Evolutionary conservation across 2,113 vertebrate genomes (phyloP).

Genomic region (Lamprotornis superbus): DNA sequence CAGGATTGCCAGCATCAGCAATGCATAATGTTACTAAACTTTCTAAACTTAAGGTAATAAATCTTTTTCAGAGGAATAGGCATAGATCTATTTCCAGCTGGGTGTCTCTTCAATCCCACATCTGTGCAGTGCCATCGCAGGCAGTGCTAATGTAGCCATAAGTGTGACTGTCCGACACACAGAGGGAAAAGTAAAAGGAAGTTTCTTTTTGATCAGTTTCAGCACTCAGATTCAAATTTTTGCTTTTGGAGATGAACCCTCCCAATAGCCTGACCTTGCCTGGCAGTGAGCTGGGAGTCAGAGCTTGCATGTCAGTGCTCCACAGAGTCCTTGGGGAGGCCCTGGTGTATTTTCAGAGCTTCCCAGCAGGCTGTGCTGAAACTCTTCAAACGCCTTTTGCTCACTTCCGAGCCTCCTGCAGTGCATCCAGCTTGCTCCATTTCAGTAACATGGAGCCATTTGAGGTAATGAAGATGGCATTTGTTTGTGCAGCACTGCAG

Average conservation of each 20-base stretch:
- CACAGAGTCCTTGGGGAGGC: background rate
- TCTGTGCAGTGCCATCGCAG: background rate
- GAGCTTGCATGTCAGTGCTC: background rate
- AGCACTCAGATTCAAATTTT: background rate
- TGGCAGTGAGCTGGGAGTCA: background rate
- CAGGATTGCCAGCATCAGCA: background rate
- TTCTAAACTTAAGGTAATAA: background rate
- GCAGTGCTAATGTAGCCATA: background rate
- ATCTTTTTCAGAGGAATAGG: background rate
- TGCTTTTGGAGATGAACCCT: background rate
- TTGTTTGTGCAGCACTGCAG: background rate
- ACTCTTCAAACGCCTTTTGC: slow-evolving; percentile 7
- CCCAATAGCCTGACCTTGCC: background rate
- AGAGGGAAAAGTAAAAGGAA: background rate
- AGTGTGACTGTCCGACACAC: background rate
- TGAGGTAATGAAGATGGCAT: background rate
- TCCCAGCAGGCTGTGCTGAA: slow-evolving; percentile 69
- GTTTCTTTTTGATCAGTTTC: background rate
- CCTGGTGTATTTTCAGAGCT: background rate
- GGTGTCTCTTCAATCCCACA: background rate
- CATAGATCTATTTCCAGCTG: background rate
- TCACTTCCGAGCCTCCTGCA: background rate
- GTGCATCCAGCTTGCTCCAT: background rate
- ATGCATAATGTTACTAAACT: background rate
- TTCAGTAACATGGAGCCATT: background rate